Conservation (phyloP, 2,113 vertebrate genomes). For the Bostrychus sinensis region DNA sequence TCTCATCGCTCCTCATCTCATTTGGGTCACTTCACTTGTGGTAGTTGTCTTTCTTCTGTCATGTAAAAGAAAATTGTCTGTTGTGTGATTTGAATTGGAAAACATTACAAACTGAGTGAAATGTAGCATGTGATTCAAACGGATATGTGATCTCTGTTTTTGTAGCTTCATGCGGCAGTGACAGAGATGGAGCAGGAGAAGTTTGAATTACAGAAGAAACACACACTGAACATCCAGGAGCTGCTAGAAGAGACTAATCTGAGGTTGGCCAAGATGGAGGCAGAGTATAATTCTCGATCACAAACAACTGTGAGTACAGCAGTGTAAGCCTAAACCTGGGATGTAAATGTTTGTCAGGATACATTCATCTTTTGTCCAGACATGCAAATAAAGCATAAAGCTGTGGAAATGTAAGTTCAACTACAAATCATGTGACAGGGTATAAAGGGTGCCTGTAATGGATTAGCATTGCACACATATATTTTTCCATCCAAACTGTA, state of each 20-base stretch:
- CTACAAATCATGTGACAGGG: constrained; percentile 6
- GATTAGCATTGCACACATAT: constrained; percentile 15
- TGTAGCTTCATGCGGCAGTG: constrained; percentile 84
- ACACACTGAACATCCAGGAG: constrained; percentile 89
- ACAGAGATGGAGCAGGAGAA: constrained; percentile 94
- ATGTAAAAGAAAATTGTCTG: constrained; percentile 13
- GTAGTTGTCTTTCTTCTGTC: constrained; percentile 26
- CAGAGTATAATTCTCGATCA: constrained; percentile 82
- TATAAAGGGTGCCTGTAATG: constrained; percentile 1
- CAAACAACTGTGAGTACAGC: constrained; percentile 83
- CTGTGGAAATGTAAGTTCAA: background rate
- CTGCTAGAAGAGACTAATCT: constrained; percentile 89
- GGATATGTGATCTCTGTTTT: constrained; percentile 4
- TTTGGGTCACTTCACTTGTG: constrained; percentile 22
- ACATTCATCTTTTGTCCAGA: background rate
- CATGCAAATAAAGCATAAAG: background rate
- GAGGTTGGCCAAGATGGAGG: constrained; percentile 88
- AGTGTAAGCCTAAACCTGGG: background rate
- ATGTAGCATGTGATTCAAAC: constrained; percentile 23
- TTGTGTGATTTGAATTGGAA: constrained; percentile 14
- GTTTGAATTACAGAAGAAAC: constrained; percentile 87
- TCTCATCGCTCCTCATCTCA: constrained; percentile 17
- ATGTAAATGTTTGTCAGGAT: constrained; percentile 4
- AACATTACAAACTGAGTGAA: constrained; percentile 2
- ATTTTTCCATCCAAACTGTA: constrained; percentile 5